These are phyloP conservation scores for Microchirus variegatus DNA, from an alignment of 2,797 vertebrate genomes.

Conservation along the genomic window DNA sequence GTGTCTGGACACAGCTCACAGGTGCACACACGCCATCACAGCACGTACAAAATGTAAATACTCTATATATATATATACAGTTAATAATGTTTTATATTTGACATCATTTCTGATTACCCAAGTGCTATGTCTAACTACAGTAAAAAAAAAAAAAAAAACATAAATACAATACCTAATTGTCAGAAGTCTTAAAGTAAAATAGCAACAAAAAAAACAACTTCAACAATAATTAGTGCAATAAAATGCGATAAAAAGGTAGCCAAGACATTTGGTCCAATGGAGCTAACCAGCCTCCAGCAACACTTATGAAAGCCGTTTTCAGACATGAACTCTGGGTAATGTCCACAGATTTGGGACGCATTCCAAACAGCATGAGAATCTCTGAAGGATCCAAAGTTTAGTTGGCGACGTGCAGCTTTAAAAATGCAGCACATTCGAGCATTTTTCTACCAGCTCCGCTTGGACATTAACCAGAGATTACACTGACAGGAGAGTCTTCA, in stretches of 20 bases:
- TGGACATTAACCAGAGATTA: too few species aligned
- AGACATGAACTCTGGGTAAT: neutral
- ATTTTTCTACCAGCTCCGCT: too few species aligned
- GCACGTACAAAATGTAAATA: conserved; percentile 44
- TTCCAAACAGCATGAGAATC: too few species aligned
- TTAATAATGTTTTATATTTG: conserved; percentile 48
- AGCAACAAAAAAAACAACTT: conserved; percentile 15
- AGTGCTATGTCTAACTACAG: conserved; percentile 67
- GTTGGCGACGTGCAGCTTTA: too few species aligned
- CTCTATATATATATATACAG: conserved; percentile 65
- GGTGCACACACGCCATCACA: conserved; percentile 15
- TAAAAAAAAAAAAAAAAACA: conserved; percentile 53
- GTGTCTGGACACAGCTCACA: conserved; percentile 3
- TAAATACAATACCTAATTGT: conserved; percentile 62
- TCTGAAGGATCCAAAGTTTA: too few species aligned
- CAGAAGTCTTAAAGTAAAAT: conserved; percentile 40
- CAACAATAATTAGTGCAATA: conserved; percentile 74
- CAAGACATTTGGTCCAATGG: conserved; percentile 68
- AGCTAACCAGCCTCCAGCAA: conserved; percentile 14
- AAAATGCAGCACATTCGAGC: too few species aligned
- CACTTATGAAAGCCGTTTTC: neutral
- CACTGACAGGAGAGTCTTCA: too few species aligned
- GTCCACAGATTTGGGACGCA: too few species aligned
- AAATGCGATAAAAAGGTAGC: conserved; percentile 58
- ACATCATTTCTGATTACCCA: conserved; percentile 49